Percentiles rank a stretch among this genome's conserved stretches.
Conservation (phyloP, 2,113 vertebrate species). For the Vulpes ferrilata region DNA sequence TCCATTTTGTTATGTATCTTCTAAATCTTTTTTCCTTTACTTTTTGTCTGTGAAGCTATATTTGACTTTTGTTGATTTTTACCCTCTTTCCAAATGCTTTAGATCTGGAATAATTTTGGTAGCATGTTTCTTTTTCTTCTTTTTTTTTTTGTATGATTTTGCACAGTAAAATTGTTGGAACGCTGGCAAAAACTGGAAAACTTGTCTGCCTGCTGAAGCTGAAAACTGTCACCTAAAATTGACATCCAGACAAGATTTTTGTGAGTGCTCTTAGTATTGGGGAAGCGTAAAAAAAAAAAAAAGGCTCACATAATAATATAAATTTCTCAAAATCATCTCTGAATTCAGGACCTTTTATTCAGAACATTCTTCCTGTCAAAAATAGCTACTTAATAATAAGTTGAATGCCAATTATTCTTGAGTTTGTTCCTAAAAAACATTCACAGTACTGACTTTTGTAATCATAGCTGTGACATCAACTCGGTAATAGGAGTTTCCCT, state of each 20-base stretch:
- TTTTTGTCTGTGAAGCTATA: not conserved
- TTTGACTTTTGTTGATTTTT: slow-evolving; percentile 20
- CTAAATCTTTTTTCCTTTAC: not conserved
- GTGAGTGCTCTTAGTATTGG: not conserved
- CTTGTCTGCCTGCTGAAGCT: not conserved
- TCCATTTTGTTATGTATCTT: not conserved
- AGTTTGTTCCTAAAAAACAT: not conserved
- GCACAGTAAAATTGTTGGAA: not conserved
- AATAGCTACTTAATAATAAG: not conserved
- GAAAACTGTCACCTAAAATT: slow-evolving; percentile 37
- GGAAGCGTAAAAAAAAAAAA: not conserved
- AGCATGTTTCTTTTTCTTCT: not conserved
- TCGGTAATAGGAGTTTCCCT: not conserved
- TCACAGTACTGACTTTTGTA: not conserved
- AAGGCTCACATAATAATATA: not conserved
- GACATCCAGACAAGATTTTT: slow-evolving; percentile 15
- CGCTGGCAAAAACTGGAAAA: slow-evolving; percentile 9
- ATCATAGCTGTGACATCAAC: not conserved
- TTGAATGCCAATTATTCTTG: not conserved
- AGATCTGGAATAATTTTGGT: slow-evolving; percentile 29
- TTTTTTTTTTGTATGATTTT: not conserved
- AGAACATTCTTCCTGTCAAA: not conserved
- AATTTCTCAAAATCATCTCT: not conserved
- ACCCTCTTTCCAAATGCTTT: not conserved
- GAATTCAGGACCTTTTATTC: not conserved